phyloP scores from a whole-genome alignment of 2,797 vertebrate genomes.

The Cyprinodon diabolis region DNA sequence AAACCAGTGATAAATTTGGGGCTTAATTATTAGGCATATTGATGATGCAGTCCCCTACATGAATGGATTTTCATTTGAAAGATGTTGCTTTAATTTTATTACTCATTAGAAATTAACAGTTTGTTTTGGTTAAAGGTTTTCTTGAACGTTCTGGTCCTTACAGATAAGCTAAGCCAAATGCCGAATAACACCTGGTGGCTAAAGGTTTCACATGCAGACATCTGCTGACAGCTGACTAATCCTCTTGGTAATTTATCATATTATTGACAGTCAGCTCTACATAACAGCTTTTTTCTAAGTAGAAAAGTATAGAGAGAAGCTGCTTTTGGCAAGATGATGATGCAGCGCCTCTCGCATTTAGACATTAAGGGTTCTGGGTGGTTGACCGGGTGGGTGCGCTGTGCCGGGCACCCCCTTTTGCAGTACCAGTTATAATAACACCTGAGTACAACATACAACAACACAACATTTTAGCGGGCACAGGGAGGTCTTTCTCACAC shows the following conservation, averaged over 20 bases:
- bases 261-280: conserved; percentile 25
- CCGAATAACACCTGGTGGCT: conserved; percentile 34
- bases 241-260: conserved; percentile 42
- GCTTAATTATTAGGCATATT: neutral
- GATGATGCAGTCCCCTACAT: neutral
- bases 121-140: conserved; percentile 18
- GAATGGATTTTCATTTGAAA: neutral
- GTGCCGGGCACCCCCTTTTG: no score
- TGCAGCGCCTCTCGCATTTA: no score
- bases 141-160: conserved; percentile 24
- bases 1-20: neutral
- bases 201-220: conserved; percentile 40
- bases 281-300: neutral
- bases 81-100: conserved; percentile 7
- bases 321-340: conserved; percentile 39
- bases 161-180: conserved; percentile 32
- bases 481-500: no score
- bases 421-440: no score
- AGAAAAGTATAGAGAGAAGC: neutral
- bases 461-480: no score
- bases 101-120: neutral
- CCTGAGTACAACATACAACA: no score
- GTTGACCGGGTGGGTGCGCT: no score
- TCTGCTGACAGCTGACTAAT: conserved; percentile 44
- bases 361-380: no score